Percentiles rank a stretch among this genome's conserved stretches.
These are phyloP conservation scores for Hymenochirus boettgeri DNA, from an alignment of 2,113 vertebrate genomes.

Conservation along the genomic window DNA sequence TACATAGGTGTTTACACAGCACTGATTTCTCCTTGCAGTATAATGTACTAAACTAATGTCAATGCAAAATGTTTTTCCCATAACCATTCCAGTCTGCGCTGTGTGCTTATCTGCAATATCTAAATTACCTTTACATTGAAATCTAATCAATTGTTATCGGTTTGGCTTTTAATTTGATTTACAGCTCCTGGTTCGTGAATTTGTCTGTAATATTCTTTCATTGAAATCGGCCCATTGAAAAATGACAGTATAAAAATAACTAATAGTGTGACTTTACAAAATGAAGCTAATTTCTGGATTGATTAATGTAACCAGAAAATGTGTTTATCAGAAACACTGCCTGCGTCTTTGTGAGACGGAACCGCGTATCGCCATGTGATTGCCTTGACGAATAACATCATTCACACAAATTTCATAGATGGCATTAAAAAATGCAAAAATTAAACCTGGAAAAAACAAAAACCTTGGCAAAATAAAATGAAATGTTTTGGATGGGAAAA, in stretches of 20 bases:
- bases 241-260: not conserved
- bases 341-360: not conserved
- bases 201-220: not conserved
- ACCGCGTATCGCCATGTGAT: not conserved
- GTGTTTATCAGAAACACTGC: not conserved
- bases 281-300: not conserved
- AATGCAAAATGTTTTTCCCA: no score
- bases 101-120: not conserved
- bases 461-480: no score
- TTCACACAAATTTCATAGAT: no score
- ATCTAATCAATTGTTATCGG: not conserved
- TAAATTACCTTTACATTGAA: not conserved
- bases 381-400: not conserved
- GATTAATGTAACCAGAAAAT: conserved; percentile 1
- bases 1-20: no score
- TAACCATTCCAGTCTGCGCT: not conserved
- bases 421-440: no score
- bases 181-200: not conserved
- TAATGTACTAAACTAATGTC: no score
- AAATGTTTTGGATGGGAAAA: no score
- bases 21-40: no score
- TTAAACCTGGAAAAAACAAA: no score
- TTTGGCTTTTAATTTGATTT: not conserved
- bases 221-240: not conserved
- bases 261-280: not conserved